phyloP scores from a whole-genome alignment of 37 sponge, comb jelly and placozoan species.

The Halichondria panicea region DNA sequence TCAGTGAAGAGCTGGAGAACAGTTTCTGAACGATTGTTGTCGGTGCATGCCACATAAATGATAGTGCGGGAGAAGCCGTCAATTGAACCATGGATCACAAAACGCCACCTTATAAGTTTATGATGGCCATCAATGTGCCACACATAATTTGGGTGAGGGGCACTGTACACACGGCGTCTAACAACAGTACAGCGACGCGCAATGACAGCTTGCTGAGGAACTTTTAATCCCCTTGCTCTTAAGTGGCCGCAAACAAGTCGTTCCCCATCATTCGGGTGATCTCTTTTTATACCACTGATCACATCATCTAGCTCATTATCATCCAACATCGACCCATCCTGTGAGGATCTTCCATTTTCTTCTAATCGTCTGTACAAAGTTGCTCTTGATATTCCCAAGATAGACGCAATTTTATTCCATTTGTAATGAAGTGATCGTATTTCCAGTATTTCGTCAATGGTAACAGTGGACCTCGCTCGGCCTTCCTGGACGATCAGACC shows the following conservation, averaged over 20 bases:
- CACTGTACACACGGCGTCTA: constrained; percentile 17
- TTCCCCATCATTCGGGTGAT: constrained; percentile 44
- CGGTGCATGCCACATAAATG: constrained; percentile 9
- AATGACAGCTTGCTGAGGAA: constrained; percentile 23
- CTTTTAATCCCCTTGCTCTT: not conserved
- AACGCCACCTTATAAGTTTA: constrained; percentile 33
- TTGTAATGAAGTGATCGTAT: not conserved
- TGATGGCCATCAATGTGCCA: constrained; percentile 36
- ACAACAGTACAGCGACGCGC: constrained; percentile 6
- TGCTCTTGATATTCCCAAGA: constrained; percentile 3
- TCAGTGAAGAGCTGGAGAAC: constrained; percentile 18
- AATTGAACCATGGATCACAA: constrained; percentile 31
- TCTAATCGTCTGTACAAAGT: constrained; percentile 18
- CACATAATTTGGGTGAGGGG: constrained; percentile 19
- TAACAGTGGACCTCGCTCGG: not conserved
- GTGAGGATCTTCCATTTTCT: not conserved
- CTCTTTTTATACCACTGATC: constrained; percentile 2
- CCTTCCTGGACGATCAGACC: too few species aligned
- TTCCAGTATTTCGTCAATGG: not conserved
- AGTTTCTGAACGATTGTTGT: constrained; percentile 36
- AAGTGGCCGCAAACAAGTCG: constrained; percentile 23
- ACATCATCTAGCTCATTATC: constrained; percentile 9
- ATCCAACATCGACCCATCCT: not conserved
- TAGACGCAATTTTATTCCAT: constrained; percentile 5
- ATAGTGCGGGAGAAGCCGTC: constrained; percentile 36